Evolutionary conservation across 2,888 invertebrate species (phyloP).

Genomic region (Siphlonurus alternatus): DNA sequence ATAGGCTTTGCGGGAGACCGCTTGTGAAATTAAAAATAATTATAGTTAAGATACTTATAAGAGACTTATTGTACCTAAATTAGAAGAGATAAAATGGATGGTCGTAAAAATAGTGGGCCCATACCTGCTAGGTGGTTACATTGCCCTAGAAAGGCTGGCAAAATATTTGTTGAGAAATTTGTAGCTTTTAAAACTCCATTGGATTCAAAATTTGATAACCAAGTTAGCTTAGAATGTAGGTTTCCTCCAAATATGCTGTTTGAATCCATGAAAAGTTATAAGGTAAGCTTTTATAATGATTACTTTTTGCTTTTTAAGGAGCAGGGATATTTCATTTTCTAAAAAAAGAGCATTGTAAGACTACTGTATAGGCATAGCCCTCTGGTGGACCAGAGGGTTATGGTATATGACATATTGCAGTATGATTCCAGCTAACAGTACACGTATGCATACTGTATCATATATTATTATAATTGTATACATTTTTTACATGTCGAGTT

Average conservation of each 20-base stretch:
- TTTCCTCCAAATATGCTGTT: conserved; percentile 85
- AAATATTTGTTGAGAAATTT: conserved; percentile 63
- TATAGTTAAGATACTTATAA: too few relatives aligned
- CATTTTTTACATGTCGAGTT: not conserved
- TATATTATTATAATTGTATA: not conserved
- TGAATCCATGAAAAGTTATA: conserved; percentile 53
- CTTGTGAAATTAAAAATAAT: too few relatives aligned
- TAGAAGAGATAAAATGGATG: not conserved
- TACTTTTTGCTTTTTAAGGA: not conserved
- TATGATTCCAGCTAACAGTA: too few relatives aligned
- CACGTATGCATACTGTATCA: not conserved
- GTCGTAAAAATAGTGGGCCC: conserved; percentile 32
- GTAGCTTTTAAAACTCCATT: conserved; percentile 92
- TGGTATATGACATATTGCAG: too few relatives aligned
- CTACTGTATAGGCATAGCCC: too few relatives aligned
- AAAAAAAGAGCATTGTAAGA: too few relatives aligned
- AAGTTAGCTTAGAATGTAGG: conserved; percentile 65
- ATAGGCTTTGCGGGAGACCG: too few relatives aligned
- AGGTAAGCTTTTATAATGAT: conserved; percentile 33
- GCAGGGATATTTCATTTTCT: too few relatives aligned
- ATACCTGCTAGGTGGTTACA: conserved; percentile 74
- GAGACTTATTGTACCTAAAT: too few relatives aligned
- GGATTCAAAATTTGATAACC: conserved; percentile 58
- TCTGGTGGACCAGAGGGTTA: too few relatives aligned
- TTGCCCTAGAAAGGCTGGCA: conserved; percentile 66